These are phyloP conservation scores for Dinothrombium tinctorium DNA, from an alignment of 1,140 invertebrate species.

Conservation along the genomic window DNA sequence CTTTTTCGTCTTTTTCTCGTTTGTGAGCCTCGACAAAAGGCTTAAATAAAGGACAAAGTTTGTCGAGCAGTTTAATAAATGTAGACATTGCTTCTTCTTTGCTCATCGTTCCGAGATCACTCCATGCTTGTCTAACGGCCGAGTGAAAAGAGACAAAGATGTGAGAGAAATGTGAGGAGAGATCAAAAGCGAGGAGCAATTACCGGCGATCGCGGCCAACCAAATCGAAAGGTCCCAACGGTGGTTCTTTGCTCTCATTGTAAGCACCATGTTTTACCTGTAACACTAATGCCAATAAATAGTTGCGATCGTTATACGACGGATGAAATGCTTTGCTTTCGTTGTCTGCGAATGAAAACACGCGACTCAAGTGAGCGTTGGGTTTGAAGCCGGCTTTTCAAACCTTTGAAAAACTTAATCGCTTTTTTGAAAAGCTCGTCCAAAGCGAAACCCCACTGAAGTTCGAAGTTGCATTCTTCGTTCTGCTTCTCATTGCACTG, in stretches of 20 bases:
- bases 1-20: constrained; percentile 51
- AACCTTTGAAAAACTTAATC: constrained; percentile 14
- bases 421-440: constrained; percentile 10
- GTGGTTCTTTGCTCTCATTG: constrained; percentile 42
- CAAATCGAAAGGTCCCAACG: constrained; percentile 76
- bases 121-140: constrained; percentile 49
- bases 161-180: constrained; percentile 4
- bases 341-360: constrained; percentile 46
- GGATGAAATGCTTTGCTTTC: constrained; percentile 82
- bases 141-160: neutral
- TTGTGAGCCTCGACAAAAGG: constrained; percentile 74
- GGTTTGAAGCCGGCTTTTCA: neutral
- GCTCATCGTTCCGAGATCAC: constrained; percentile 57
- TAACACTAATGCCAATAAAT: constrained; percentile 68
- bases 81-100: constrained; percentile 65
- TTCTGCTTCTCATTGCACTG: no score
- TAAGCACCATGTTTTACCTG: constrained; percentile 71
- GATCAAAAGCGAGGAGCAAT: constrained; percentile 5
- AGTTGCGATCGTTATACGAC: constrained; percentile 75
- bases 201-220: constrained; percentile 71
- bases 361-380: constrained; percentile 13
- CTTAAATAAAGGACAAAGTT: constrained; percentile 62
- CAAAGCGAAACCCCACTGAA: constrained; percentile 12
- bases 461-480: no score
- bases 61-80: constrained; percentile 66